These are phyloP conservation scores for Ceratina australensis DNA, from an alignment of 1,140 invertebrate species.

Conservation along the genomic window DNA sequence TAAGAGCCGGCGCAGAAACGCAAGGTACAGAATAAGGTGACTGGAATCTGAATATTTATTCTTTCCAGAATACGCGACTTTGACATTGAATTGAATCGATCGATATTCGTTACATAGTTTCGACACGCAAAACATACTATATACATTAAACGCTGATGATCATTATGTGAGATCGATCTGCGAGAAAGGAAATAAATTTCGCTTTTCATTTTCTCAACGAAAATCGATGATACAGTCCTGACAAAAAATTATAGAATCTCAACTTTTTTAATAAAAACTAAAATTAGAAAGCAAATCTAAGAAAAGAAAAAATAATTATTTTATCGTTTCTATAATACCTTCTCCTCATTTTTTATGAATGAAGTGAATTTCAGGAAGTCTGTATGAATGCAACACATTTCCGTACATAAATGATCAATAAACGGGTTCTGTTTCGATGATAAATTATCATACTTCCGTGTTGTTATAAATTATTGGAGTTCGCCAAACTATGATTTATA, in stretches of 20 bases:
- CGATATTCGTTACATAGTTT: conserved; percentile 56
- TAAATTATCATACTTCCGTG: too few species aligned
- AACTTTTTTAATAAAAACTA: not conserved
- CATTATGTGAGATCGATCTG: not conserved
- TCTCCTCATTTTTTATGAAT: too few species aligned
- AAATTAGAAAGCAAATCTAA: not conserved
- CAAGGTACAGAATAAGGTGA: too few species aligned
- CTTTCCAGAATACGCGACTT: conserved; percentile 33
- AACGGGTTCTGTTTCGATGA: too few species aligned
- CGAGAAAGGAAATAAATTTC: not conserved
- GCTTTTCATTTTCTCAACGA: not conserved
- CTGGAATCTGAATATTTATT: not conserved
- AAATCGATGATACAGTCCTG: too few species aligned
- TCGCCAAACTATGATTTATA: not conserved
- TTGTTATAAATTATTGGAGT: too few species aligned
- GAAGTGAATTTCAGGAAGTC: too few species aligned
- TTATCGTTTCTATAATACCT: not conserved
- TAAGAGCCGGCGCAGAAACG: too few species aligned
- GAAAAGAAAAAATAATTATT: not conserved
- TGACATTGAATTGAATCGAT: conserved; percentile 50
- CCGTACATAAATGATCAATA: too few species aligned
- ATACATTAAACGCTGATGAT: conserved; percentile 12
- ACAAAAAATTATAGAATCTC: not conserved
- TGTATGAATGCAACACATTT: too few species aligned
- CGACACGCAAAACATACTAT: conserved; percentile 12